Evolutionary conservation across 2,888 invertebrate genomes (phyloP).

Genomic region (Rambutsinella grinnellia): DNA sequence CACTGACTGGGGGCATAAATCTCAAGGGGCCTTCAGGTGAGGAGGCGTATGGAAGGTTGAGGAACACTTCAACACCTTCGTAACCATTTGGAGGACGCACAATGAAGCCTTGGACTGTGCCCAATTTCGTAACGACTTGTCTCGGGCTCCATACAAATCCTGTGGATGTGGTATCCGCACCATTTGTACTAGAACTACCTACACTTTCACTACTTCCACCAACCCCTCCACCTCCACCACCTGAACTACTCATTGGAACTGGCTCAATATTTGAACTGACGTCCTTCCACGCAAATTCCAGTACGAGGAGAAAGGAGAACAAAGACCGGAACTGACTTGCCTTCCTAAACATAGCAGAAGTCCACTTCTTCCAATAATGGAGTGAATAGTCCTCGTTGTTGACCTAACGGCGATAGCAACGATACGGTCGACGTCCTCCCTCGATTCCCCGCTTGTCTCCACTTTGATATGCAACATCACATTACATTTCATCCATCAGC

Average conservation of each 20-base stretch:
- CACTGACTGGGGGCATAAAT: constrained; percentile 96
- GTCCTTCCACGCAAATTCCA: constrained; percentile 35
- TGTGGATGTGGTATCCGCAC: background rate
- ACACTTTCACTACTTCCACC: constrained; percentile 17
- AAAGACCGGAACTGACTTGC: constrained; percentile 36
- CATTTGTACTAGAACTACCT: constrained; percentile 7
- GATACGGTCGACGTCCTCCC: constrained; percentile 31
- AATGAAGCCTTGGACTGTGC: constrained; percentile 52
- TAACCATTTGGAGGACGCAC: constrained; percentile 53
- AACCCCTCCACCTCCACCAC: constrained; percentile 12
- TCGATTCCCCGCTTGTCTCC: constrained; percentile 37
- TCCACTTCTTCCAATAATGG: constrained; percentile 10
- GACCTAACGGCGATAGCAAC: background rate
- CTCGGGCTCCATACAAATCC: constrained; percentile 50
- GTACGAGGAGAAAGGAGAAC: constrained; percentile 45
- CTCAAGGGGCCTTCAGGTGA: constrained; percentile 89
- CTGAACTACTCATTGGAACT: constrained; percentile 37
- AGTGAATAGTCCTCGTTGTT: background rate
- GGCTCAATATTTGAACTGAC: constrained; percentile 48
- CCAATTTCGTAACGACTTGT: constrained; percentile 55
- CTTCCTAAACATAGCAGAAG: constrained; percentile 47
- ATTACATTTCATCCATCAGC: constrained; percentile 21
- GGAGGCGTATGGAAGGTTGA: constrained; percentile 88
- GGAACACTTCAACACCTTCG: constrained; percentile 52
- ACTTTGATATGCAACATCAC: constrained; percentile 47